Percentiles rank a stretch among this genome's conserved stretches.
Evolutionary conservation across 2,888 invertebrate genomes (phyloP).

Genomic region (Hydrotaea diabolus): DNA sequence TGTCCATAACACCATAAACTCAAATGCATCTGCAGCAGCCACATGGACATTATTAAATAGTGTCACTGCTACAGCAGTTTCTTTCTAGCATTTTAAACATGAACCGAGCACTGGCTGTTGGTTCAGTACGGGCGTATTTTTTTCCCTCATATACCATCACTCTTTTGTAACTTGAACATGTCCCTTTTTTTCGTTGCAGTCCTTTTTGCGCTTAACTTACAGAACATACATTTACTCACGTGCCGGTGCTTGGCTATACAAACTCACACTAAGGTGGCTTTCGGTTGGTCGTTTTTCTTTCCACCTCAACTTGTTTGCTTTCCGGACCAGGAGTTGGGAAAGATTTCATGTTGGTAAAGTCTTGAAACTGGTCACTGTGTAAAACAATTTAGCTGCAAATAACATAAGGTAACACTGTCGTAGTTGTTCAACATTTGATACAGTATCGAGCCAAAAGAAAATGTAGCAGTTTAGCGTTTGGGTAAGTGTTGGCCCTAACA

Average conservation of each 20-base stretch:
- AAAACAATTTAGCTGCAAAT: constrained; percentile 41
- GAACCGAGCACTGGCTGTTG: not conserved
- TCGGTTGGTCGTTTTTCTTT: not conserved
- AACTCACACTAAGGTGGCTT: constrained; percentile 45
- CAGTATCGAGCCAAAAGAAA: not conserved
- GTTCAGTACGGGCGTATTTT: not conserved
- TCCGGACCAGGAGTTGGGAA: constrained; percentile 3
- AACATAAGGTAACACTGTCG: constrained; percentile 35
- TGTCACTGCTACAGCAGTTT: not conserved
- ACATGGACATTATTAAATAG: constrained; percentile 23
- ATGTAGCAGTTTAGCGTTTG: too few species aligned
- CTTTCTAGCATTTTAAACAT: not conserved
- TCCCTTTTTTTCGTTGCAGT: not conserved
- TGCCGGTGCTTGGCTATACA: constrained; percentile 44
- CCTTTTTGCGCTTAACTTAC: constrained; percentile 11
- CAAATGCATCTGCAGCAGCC: constrained; percentile 30
- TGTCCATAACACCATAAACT: constrained; percentile 57
- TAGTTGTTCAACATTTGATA: constrained; percentile 4
- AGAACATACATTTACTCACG: constrained; percentile 45
- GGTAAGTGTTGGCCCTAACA: too few species aligned
- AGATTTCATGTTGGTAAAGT: constrained; percentile 22
- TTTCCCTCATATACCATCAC: not conserved
- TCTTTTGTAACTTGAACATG: constrained; percentile 30
- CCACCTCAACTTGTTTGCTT: not conserved
- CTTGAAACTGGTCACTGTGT: not conserved